phyloP scores from a whole-genome alignment of 2,888 invertebrate genomes.

The Sipunculus nudus region DNA sequence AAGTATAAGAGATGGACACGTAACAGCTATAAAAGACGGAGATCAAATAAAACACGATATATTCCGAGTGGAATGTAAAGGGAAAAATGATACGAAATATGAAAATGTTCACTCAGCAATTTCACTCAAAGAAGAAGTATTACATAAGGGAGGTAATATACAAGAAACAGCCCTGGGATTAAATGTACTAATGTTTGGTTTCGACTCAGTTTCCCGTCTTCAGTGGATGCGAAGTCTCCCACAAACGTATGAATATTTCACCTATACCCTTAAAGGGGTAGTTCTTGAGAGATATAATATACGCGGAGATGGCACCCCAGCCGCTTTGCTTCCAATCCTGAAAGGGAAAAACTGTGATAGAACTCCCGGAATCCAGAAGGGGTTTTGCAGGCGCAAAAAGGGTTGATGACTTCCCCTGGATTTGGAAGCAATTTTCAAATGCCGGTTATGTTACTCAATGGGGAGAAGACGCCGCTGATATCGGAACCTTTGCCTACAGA shows the following conservation, averaged over 20 bases:
- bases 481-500: slow-evolving; percentile 90
- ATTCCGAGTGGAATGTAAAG: slow-evolving; percentile 37
- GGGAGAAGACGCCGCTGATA: slow-evolving; percentile 84
- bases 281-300: slow-evolving; percentile 46
- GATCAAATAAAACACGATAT: slow-evolving; percentile 24
- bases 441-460: slow-evolving; percentile 75
- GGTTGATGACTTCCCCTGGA: slow-evolving; percentile 83
- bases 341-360: too few species aligned
- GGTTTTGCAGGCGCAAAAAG: slow-evolving; percentile 72
- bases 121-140: slow-evolving; percentile 18
- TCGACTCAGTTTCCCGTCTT: slow-evolving; percentile 86
- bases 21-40: slow-evolving; percentile 16
- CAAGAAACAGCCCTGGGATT: slow-evolving; percentile 14
- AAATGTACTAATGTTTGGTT: slow-evolving; percentile 77
- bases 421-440: slow-evolving; percentile 81
- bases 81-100: slow-evolving; percentile 69
- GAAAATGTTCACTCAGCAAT: slow-evolving; percentile 74
- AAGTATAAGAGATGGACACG: not conserved
- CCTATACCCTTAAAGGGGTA: slow-evolving; percentile 49
- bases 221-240: slow-evolving; percentile 60
- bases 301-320: slow-evolving; percentile 44
- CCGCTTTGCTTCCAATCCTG: slow-evolving; percentile 42
- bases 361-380: slow-evolving; percentile 39
- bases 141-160: too few species aligned
- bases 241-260: slow-evolving; percentile 54